Conservation (phyloP, 2,888 invertebrate genomes). For the Plusia festucae region DNA sequence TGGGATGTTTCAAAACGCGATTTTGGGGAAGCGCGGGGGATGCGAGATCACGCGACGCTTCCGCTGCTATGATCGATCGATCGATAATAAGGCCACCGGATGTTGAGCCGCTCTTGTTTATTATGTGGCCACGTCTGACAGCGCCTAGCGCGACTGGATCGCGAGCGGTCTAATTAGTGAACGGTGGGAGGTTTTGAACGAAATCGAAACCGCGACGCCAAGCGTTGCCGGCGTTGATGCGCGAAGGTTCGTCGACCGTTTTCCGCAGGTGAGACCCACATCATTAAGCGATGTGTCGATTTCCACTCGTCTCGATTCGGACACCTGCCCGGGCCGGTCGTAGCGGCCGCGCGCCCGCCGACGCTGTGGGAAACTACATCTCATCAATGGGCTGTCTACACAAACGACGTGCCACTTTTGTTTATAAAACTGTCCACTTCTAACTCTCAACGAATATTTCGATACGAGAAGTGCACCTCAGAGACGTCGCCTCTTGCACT, state of each 20-base stretch:
- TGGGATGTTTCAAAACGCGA: slow-evolving; percentile 75
- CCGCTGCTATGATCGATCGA: slow-evolving; percentile 71
- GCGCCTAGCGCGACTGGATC: slow-evolving; percentile 67
- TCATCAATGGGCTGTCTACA: slow-evolving; percentile 83
- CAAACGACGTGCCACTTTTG: slow-evolving; percentile 78
- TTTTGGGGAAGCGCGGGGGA: slow-evolving; percentile 76
- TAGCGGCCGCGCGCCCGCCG: slow-evolving; percentile 56
- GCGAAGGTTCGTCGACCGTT: slow-evolving; percentile 67
- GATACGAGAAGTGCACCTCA: slow-evolving; percentile 71
- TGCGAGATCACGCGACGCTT: slow-evolving; percentile 76
- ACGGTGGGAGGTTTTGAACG: slow-evolving; percentile 67
- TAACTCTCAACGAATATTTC: slow-evolving; percentile 75
- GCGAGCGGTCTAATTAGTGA: slow-evolving; percentile 68
- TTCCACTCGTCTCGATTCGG: slow-evolving; percentile 72
- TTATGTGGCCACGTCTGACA: slow-evolving; percentile 68
- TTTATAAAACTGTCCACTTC: slow-evolving; percentile 89
- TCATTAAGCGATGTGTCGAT: slow-evolving; percentile 73
- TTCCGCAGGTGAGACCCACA: slow-evolving; percentile 72
- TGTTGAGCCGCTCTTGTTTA: slow-evolving; percentile 68
- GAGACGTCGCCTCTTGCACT: slow-evolving; percentile 69
- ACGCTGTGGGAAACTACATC: slow-evolving; percentile 81
- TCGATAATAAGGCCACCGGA: slow-evolving; percentile 70
- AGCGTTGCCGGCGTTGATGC: slow-evolving; percentile 55
- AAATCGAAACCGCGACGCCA: slow-evolving; percentile 75
- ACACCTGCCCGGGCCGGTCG: slow-evolving; percentile 79